These are phyloP conservation scores for Dendronephthya gigantea DNA, from an alignment of 64 coral and sea anemone species.

Conservation along the genomic window DNA sequence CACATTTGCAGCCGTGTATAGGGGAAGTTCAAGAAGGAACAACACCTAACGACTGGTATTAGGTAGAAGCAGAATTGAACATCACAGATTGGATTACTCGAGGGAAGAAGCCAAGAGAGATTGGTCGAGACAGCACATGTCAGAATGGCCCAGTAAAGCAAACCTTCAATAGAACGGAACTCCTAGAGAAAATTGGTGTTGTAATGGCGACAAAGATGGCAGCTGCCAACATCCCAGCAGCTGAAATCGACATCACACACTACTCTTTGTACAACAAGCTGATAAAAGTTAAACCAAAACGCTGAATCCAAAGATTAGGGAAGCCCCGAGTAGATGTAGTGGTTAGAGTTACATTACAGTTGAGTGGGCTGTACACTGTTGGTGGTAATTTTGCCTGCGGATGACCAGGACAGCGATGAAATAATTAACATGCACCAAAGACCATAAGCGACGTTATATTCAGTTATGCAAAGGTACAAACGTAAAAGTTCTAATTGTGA, in stretches of 20 bases:
- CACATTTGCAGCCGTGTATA: not conserved
- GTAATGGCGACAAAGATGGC: not conserved
- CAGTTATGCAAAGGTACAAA: too few species aligned
- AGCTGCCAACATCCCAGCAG: not conserved
- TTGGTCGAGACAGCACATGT: not conserved
- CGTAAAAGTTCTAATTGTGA: too few species aligned
- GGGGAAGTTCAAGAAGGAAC: not conserved
- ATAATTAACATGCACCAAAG: too few species aligned
- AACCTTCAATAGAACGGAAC: too few species aligned
- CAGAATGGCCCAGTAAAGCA: not conserved
- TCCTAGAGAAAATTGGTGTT: not conserved
- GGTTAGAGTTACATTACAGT: not conserved
- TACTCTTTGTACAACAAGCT: not conserved
- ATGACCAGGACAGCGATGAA: too few species aligned
- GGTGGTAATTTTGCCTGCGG: not conserved
- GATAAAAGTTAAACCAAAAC: slow-evolving; percentile 25
- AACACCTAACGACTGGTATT: not conserved
- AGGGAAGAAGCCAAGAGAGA: not conserved
- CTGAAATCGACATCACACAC: not conserved
- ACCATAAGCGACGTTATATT: too few species aligned
- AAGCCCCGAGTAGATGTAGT: not conserved
- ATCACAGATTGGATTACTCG: not conserved
- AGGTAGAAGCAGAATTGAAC: not conserved
- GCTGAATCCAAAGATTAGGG: slow-evolving; percentile 19
- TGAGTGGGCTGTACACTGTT: not conserved